Evolutionary conservation across 2,797 vertebrate genomes (phyloP).

Genomic region (Furcifer pardalis): DNA sequence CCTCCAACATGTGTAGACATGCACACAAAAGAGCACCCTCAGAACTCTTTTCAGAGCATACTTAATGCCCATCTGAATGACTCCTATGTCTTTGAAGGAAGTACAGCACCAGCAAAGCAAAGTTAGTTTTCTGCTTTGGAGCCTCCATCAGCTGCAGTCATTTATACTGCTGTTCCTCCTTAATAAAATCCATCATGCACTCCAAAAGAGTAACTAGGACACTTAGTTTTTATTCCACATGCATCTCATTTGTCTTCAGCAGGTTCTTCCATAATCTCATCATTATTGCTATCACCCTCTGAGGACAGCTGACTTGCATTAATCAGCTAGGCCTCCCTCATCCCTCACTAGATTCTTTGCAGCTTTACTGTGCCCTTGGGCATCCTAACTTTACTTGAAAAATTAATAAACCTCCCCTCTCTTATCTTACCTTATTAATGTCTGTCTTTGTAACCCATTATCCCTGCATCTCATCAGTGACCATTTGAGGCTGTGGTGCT

Average conservation of each 20-base stretch:
- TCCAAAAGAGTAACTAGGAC: constrained; percentile 79
- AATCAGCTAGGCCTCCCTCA: constrained; percentile 80
- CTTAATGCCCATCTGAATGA: too few species aligned
- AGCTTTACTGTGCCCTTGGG: constrained; percentile 83
- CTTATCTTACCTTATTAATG: constrained; percentile 85
- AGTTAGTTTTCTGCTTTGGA: constrained; percentile 1
- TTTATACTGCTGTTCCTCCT: constrained; percentile 70
- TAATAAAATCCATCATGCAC: constrained; percentile 74
- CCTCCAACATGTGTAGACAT: too few species aligned
- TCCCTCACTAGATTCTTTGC: constrained; percentile 82
- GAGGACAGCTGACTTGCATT: constrained; percentile 83
- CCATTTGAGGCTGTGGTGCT: constrained; percentile 75
- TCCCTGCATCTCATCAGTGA: constrained; percentile 77
- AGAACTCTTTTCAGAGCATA: too few species aligned
- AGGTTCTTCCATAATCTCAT: constrained; percentile 83
- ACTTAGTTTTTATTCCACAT: constrained; percentile 80
- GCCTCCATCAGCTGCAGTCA: constrained; percentile 57
- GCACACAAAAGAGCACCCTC: too few species aligned
- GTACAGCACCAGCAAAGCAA: constrained; percentile 48
- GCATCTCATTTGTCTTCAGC: constrained; percentile 82
- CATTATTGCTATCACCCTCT: constrained; percentile 82
- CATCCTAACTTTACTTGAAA: constrained; percentile 84
- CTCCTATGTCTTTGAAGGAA: constrained; percentile 24
- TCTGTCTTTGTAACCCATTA: constrained; percentile 85
- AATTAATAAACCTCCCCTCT: constrained; percentile 85